Evolutionary conservation across 2,797 vertebrate genomes (phyloP).

Genomic region (Propithecus perrieri): DNA sequence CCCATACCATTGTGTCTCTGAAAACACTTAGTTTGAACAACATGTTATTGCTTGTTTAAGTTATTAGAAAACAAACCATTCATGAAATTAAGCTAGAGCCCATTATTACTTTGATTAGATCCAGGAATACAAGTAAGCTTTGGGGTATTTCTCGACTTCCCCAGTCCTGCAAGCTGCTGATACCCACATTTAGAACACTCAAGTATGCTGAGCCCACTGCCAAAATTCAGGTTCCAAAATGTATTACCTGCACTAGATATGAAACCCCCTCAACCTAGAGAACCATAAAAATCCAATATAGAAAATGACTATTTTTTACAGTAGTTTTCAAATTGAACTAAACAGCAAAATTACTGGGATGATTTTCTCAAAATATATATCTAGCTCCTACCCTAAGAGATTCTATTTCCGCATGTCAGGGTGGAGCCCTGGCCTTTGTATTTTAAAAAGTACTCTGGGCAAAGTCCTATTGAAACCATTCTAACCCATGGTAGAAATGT

Average conservation of each 20-base stretch:
- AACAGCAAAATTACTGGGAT: not conserved
- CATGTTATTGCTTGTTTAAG: not conserved
- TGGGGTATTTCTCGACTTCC: not conserved
- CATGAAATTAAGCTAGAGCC: not conserved
- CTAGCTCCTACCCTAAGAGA: not conserved
- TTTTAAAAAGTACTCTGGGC: not conserved
- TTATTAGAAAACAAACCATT: slow-evolving; percentile 19
- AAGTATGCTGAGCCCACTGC: not conserved
- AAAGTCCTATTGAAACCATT: not conserved
- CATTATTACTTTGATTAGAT: not conserved
- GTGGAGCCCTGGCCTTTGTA: not conserved
- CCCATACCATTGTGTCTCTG: not conserved
- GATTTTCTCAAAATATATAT: slow-evolving; percentile 61
- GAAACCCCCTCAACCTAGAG: not conserved
- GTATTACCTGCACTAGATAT: not conserved
- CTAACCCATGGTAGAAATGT: not conserved
- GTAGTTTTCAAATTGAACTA: slow-evolving; percentile 23
- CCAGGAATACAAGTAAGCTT: not conserved
- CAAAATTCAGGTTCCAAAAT: not conserved
- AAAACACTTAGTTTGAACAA: slow-evolving; percentile 1
- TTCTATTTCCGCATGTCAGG: slow-evolving; percentile 38
- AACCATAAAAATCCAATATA: not conserved
- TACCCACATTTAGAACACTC: not conserved
- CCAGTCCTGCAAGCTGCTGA: not conserved
- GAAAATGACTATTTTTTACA: not conserved